Conservation (phyloP, 2,888 invertebrate species). For the Labia minor region DNA sequence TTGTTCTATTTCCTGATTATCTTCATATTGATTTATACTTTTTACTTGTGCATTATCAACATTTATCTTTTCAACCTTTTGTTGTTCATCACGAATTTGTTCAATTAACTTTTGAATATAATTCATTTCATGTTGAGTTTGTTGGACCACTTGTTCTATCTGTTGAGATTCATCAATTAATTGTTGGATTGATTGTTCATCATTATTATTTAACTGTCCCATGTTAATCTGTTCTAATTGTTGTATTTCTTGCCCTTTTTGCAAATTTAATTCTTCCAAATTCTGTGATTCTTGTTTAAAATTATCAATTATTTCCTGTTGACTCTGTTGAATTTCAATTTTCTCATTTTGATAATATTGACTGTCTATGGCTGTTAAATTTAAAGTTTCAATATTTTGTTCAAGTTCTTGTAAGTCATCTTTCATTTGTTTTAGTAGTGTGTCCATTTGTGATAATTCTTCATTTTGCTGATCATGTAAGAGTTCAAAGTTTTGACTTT, state of each 20-base stretch:
- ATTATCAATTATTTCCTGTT: too few relatives aligned
- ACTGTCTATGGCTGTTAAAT: neutral
- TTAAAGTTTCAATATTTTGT: constrained; percentile 23
- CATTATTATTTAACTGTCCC: constrained; percentile 13
- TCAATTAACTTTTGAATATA: constrained; percentile 25
- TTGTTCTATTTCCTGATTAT: constrained; percentile 15
- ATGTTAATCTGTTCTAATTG: neutral
- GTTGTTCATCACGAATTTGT: constrained; percentile 22
- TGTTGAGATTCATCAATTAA: constrained; percentile 21
- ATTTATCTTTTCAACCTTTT: constrained; percentile 2
- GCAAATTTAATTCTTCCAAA: neutral
- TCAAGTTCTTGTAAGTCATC: constrained; percentile 22
- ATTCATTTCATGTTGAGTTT: constrained; percentile 25
- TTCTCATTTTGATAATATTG: neutral
- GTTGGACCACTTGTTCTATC: constrained; percentile 20
- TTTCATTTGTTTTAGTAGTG: constrained; percentile 14
- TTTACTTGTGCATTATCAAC: neutral
- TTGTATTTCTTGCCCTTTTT: neutral
- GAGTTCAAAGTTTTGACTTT: constrained; percentile 17
- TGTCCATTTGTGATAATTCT: neutral
- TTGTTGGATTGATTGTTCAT: constrained; percentile 26
- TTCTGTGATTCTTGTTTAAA: too few relatives aligned
- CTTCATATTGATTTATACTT: neutral
- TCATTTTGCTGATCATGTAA: neutral
- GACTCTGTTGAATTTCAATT: neutral